A percentile compares a stretch with the other conserved stretches of the same genome.
Evolutionary conservation across 2,113 vertebrate genomes (phyloP).

Genomic region (Chaetops frenatus): DNA sequence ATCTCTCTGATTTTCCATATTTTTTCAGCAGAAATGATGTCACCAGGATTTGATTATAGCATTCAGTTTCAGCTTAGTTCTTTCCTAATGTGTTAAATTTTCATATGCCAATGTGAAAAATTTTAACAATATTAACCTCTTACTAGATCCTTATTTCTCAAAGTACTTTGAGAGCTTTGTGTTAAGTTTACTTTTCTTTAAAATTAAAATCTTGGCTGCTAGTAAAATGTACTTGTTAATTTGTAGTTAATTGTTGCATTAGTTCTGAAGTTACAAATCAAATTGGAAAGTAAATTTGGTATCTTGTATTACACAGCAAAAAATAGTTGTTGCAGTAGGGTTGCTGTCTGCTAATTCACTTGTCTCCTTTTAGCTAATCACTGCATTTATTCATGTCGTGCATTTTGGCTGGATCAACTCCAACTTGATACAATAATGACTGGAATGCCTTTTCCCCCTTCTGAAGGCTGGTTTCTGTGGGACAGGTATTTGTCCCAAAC

Average conservation of each 20-base stretch:
- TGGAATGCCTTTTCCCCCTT: neutral
- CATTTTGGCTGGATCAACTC: neutral
- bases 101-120: neutral
- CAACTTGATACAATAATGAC: neutral
- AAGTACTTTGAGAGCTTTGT: neutral
- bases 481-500: neutral
- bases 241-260: neutral
- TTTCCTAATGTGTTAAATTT: neutral
- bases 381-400: neutral
- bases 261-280: neutral
- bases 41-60: slow-evolving; percentile 6
- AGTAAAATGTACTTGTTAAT: neutral
- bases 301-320: neutral
- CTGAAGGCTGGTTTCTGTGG: neutral
- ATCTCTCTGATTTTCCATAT: slow-evolving; percentile 16
- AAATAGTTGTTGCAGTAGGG: neutral
- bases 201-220: neutral
- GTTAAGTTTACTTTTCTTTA: neutral
- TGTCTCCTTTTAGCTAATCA: neutral
- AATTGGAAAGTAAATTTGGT: neutral
- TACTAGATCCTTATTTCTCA: neutral
- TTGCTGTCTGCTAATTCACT: neutral
- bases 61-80: neutral
- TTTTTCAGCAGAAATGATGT: slow-evolving; percentile 7
- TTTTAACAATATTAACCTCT: neutral